These are phyloP conservation scores for Lethenteron camtschaticum DNA, from an alignment of 2,113 vertebrate species.

Conservation along the genomic window DNA sequence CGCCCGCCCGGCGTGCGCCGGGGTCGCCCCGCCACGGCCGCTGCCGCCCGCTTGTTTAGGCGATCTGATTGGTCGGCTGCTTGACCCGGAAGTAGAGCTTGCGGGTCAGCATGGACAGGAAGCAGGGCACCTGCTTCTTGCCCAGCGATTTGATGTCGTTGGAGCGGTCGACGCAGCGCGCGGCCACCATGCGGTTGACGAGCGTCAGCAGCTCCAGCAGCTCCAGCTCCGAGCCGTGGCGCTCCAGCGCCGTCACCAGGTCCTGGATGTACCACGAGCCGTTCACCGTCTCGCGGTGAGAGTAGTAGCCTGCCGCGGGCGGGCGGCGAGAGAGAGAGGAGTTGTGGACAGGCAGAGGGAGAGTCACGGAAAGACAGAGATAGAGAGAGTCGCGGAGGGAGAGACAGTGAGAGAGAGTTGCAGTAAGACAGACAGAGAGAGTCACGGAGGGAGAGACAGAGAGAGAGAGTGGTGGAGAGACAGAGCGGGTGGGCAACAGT, in stretches of 20 bases:
- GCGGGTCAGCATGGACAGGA: slow-evolving; percentile 87
- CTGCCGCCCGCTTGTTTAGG: no score
- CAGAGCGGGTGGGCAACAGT: no score
- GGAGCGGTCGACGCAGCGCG: slow-evolving; percentile 30
- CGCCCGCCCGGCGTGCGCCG: no score
- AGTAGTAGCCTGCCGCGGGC: slow-evolving; percentile 48
- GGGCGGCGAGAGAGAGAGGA: not conserved
- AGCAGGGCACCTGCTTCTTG: slow-evolving; percentile 91
- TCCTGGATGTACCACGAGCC: slow-evolving; percentile 75
- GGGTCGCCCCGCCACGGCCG: no score
- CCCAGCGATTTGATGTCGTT: slow-evolving; percentile 28
- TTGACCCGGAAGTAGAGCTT: slow-evolving; percentile 58
- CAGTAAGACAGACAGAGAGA: not conserved
- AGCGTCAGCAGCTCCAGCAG: slow-evolving; percentile 72
- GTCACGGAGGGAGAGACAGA: not conserved
- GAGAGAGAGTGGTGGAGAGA: not conserved
- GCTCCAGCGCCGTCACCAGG: slow-evolving; percentile 19
- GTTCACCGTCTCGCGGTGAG: slow-evolving; percentile 50
- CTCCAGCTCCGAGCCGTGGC: slow-evolving; percentile 36
- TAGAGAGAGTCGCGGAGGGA: not conserved
- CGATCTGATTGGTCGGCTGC: not conserved
- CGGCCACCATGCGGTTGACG: slow-evolving; percentile 68
- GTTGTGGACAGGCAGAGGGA: not conserved
- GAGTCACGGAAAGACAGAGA: not conserved
- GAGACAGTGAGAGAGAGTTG: not conserved